phyloP scores from a whole-genome alignment of 2,797 vertebrate genomes.

The Helicolenus hilgendorfi region DNA sequence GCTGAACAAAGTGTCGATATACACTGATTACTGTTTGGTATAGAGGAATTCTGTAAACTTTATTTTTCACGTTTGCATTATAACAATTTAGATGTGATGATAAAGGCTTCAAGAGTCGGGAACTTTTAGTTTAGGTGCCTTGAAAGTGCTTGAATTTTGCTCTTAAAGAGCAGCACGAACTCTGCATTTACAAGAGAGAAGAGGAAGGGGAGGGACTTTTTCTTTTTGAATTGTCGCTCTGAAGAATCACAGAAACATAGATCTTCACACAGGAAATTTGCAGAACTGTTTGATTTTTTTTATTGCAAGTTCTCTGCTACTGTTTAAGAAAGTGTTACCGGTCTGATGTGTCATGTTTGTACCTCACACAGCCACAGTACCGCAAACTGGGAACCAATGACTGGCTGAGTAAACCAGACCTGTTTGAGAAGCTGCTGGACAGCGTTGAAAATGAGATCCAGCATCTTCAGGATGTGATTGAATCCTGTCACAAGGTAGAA shows the following conservation, averaged over 20 bases:
- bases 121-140: neutral
- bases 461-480: constrained; percentile 52
- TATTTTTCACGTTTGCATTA: neutral
- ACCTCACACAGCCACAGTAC: constrained; percentile 72
- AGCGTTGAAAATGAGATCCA: constrained; percentile 36
- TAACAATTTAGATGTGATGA: neutral
- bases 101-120: neutral
- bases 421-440: constrained; percentile 67
- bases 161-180: neutral
- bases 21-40: neutral
- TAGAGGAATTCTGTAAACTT: neutral
- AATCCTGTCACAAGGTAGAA: constrained; percentile 74
- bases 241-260: neutral
- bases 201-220: neutral
- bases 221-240: neutral
- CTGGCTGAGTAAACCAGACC: constrained; percentile 73
- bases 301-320: neutral
- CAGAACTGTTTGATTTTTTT: neutral
- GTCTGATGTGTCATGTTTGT: neutral
- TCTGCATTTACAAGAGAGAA: neutral
- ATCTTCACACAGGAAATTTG: neutral
- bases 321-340: neutral
- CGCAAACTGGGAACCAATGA: constrained; percentile 76
- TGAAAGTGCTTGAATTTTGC: neutral
- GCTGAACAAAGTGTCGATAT: too few relatives aligned